Percentiles rank a stretch among this genome's conserved stretches.
phyloP scores from a whole-genome alignment of 2,888 invertebrate genomes.

The Agrotis puta region DNA sequence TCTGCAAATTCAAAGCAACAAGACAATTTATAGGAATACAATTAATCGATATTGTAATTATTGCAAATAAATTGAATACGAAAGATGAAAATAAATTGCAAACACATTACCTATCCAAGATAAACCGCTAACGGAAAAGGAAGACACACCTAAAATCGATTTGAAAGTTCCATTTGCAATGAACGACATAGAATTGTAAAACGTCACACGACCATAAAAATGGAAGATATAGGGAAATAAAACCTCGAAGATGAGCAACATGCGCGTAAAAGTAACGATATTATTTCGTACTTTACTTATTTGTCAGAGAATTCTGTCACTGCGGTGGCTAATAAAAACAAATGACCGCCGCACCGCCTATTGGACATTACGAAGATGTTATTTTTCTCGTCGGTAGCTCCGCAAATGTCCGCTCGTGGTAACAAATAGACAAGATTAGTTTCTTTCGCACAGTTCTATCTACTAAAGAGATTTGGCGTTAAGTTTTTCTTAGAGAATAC shows the following conservation, averaged over 20 bases:
- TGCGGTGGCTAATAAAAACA: slow-evolving; percentile 64
- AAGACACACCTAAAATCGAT: slow-evolving; percentile 25
- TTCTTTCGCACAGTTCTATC: slow-evolving; percentile 10
- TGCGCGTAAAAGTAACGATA: slow-evolving; percentile 44
- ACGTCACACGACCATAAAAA: slow-evolving; percentile 16
- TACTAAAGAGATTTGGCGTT: not conserved
- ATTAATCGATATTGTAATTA: no score
- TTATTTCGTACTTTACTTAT: slow-evolving; percentile 38
- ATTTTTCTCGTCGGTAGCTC: slow-evolving; percentile 29
- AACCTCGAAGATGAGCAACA: slow-evolving; percentile 21
- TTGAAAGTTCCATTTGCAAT: not conserved
- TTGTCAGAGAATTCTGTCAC: slow-evolving; percentile 36
- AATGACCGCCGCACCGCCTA: slow-evolving; percentile 47
- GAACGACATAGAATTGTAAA: slow-evolving; percentile 20
- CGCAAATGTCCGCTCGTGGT: slow-evolving; percentile 32
- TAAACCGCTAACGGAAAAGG: slow-evolving; percentile 11
- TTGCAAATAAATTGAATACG: no score
- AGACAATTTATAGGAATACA: no score
- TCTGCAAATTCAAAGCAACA: no score
- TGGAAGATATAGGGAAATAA: slow-evolving; percentile 37
- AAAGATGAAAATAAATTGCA: slow-evolving; percentile 1
- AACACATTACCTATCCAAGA: not conserved
- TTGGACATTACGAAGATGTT: slow-evolving; percentile 27
- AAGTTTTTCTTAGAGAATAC: not conserved
- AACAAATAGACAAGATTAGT: slow-evolving; percentile 43